These are phyloP conservation scores for Pristionchus entomophagus DNA, from an alignment of 2,888 invertebrate species.

Conservation along the genomic window DNA sequence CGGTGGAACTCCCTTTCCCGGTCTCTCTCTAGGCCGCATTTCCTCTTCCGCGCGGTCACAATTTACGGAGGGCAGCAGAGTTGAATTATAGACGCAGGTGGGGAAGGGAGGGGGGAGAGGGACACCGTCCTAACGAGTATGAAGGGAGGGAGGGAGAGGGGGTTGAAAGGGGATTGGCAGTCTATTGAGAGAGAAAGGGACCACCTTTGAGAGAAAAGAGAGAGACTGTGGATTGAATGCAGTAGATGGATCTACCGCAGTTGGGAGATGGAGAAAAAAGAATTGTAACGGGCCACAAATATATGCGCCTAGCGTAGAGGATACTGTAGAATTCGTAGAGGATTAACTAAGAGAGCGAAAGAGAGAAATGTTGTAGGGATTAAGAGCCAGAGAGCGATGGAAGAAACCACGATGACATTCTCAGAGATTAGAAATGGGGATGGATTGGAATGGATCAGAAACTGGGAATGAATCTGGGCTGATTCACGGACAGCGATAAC, in stretches of 20 bases:
- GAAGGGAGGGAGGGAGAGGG: neutral
- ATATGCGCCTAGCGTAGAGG: too few relatives aligned
- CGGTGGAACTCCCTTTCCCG: neutral
- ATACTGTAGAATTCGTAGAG: neutral
- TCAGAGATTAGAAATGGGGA: neutral
- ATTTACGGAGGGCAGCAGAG: slow-evolving; percentile 17
- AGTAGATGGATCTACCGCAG: slow-evolving; percentile 13
- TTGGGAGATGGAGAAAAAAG: neutral
- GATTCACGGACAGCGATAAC: neutral
- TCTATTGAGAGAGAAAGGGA: slow-evolving; percentile 34
- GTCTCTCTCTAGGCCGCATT: slow-evolving; percentile 9
- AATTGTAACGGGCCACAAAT: too few relatives aligned
- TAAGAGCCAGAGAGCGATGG: neutral
- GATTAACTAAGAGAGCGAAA: neutral
- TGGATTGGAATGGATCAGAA: neutral
- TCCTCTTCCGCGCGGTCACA: slow-evolving; percentile 30
- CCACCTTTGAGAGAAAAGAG: slow-evolving; percentile 13
- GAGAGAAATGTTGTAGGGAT: neutral
- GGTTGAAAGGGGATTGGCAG: slow-evolving; percentile 3
- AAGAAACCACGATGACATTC: neutral
- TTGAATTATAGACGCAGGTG: slow-evolving; percentile 42
- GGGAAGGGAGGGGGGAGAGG: neutral
- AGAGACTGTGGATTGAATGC: neutral
- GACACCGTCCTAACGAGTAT: slow-evolving; percentile 25
- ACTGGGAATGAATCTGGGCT: neutral